Evolutionary conservation across 2,888 invertebrate species (phyloP).

Genomic region (Caenorhabditis panamensis): DNA sequence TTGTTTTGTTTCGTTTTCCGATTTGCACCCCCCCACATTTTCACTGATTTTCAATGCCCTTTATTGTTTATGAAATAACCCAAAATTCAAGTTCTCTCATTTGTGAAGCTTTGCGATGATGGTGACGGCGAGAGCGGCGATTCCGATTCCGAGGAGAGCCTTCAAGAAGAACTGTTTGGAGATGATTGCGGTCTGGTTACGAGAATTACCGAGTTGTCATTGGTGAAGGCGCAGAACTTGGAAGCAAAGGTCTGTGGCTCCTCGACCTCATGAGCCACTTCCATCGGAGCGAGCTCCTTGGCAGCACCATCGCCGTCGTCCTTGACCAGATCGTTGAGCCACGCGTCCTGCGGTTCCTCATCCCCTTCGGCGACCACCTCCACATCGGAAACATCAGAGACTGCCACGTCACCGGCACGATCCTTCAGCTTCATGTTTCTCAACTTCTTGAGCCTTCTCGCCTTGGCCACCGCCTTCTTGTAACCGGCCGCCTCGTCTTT

Average conservation of each 20-base stretch:
- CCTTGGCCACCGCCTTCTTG: conserved; percentile 41
- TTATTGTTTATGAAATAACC: conserved; percentile 14
- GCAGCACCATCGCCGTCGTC: conserved; percentile 26
- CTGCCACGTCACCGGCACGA: conserved; percentile 37
- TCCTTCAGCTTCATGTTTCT: conserved; percentile 41
- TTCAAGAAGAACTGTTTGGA: conserved; percentile 32
- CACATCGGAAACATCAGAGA: conserved; percentile 49
- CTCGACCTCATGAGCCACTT: background rate
- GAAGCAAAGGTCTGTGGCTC: background rate
- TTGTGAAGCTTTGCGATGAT: conserved; percentile 40
- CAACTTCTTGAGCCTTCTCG: conserved; percentile 23
- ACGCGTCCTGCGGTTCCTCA: conserved; percentile 39
- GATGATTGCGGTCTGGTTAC: background rate
- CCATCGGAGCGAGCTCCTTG: conserved; percentile 22
- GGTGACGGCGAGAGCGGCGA: conserved; percentile 37
- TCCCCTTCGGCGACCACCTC: conserved; percentile 27
- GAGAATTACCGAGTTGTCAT: conserved; percentile 31
- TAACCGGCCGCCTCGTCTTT: conserved; percentile 15
- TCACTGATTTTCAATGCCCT: conserved; percentile 4
- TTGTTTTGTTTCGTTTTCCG: conserved; percentile 32
- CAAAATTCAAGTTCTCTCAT: conserved; percentile 11
- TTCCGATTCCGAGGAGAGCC: conserved; percentile 43
- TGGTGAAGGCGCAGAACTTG: conserved; percentile 40
- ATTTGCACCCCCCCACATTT: background rate
- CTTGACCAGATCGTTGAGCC: conserved; percentile 54